Percentiles rank a stretch among this genome's conserved stretches.
Conservation (phyloP, 2,888 invertebrate species). For the Pandemis corylana region DNA sequence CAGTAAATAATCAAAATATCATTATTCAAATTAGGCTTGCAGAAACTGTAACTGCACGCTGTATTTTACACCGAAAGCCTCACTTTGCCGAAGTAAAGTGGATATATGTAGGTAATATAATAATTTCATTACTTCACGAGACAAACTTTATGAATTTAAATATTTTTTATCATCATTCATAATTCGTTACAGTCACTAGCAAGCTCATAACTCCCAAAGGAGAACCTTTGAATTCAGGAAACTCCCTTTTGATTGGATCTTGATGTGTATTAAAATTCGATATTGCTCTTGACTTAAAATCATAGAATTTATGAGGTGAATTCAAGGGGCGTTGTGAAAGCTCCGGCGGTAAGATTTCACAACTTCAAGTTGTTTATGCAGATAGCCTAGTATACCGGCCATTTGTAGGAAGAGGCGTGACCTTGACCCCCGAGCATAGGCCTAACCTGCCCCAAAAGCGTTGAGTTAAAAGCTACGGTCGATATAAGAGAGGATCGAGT, state of each 20-base stretch:
- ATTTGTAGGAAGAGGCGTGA: conserved; percentile 72
- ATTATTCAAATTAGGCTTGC: not conserved
- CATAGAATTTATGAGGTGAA: not conserved
- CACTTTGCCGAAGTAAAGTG: not conserved
- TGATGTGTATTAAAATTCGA: not conserved
- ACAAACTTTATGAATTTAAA: too few relatives aligned
- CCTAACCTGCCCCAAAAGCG: conserved; percentile 85
- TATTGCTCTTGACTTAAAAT: not conserved
- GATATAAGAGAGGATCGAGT: conserved; percentile 73
- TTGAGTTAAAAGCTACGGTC: conserved; percentile 77
- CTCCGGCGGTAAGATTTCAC: not conserved
- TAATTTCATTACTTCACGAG: not conserved
- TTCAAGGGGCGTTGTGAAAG: not conserved
- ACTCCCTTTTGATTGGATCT: not conserved
- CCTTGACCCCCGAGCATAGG: conserved; percentile 84
- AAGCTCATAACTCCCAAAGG: not conserved
- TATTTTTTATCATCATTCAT: too few relatives aligned
- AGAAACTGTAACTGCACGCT: not conserved
- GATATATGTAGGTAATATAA: not conserved
- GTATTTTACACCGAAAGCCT: not conserved
- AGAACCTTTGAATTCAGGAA: not conserved
- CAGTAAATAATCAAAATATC: not conserved
- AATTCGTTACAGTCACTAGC: not conserved
- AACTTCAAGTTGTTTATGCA: conserved; percentile 4
- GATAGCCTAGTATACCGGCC: conserved; percentile 34